Base-by-base conservation (phyloP, 2,888 invertebrate genomes). In the Diploptera punctata region DNA sequence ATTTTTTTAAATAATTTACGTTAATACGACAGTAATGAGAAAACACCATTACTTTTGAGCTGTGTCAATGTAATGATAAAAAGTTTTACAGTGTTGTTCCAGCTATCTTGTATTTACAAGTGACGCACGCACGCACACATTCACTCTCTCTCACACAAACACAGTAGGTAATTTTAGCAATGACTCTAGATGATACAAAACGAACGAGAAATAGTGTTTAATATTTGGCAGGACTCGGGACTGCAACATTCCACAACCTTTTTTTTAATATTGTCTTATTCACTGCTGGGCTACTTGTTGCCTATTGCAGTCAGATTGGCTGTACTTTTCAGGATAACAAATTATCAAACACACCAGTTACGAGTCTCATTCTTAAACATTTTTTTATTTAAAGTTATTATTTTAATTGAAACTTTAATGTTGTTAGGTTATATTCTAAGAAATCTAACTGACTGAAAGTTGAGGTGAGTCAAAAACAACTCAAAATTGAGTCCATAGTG, bases 181-280 rank as follows among this genome's bases (percentile, higher is more conserved):
- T 57, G 57, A 57, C 57, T 29, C 24, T 29, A 29, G 57, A 29
- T 57, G 57, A 29, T 57, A 57, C 29, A 57, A 57, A 57, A 57
- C 18, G 24, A 54, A 54, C 54, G 29, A 16, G 29, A 16, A 57
- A 13, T 52, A 52, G 21, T 29, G 26, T 33, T 57, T 57, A 57
- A 57, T 57, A 57, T 57, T 47, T 57, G 57, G 57, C 57, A 57
- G 57, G 57, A 57, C 57, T 57, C 26, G 21, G 57, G 57, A 57
- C 57, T 26, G 13, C 26, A 29, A 26, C 57, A 29, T 24, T 24
- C 57, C 57, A 57, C 57, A 57, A 57, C 31, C 57, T 57, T 31
- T 5, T 33, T 33, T 7, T 13, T 57, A 29, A 29, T 57, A 29
- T 57, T 29, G 26, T 57, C 26, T 57, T 57, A 10, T 29, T 7